phyloP scores from a whole-genome alignment of 1,140 invertebrate species.

The Ceratosolen solmsi region DNA sequence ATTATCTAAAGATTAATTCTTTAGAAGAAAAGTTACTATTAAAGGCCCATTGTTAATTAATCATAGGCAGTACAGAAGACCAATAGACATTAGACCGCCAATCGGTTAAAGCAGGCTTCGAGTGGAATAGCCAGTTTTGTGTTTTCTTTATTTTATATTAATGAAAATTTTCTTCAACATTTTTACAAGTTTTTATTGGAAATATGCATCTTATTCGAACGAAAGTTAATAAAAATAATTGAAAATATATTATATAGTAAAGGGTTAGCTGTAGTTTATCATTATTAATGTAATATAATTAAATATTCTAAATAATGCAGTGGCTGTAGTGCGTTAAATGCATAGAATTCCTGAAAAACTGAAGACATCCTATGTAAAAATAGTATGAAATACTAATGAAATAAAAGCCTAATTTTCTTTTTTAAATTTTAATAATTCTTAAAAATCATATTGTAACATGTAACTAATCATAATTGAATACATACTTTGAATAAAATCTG shows the following conservation, averaged over 20 bases:
- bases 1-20: no score
- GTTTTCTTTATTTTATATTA: background rate
- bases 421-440: background rate
- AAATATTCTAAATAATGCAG: no score
- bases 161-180: background rate
- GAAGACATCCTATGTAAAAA: no score
- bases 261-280: background rate
- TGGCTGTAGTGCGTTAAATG: no score
- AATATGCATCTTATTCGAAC: background rate
- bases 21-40: background rate
- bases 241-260: background rate
- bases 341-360: no score
- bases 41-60: slow-evolving; percentile 2
- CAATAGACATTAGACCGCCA: background rate
- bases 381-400: no score
- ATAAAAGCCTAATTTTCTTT: background rate
- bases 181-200: background rate
- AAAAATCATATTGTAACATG: background rate
- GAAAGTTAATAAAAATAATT: background rate
- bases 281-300: background rate
- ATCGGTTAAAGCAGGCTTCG: background rate
- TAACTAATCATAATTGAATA: background rate
- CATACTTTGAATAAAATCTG: background rate
- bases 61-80: background rate
- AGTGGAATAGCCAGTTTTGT: slow-evolving; percentile 11